Conservation (phyloP, 1,140 invertebrate genomes). For the Ylistrum balloti region DNA sequence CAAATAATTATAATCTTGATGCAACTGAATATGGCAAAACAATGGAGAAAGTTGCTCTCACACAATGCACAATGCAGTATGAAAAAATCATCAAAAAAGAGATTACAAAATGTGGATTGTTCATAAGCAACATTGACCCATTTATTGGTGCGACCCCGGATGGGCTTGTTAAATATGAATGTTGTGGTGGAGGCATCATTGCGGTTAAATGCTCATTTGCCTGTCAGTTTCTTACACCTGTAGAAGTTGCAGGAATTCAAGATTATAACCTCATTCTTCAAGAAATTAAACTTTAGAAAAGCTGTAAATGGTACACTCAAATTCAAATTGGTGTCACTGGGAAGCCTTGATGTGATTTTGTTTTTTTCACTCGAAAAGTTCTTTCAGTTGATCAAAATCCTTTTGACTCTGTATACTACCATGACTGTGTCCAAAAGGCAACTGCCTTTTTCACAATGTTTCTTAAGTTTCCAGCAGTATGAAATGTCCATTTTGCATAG, state of each 20-base stretch:
- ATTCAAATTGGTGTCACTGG: constrained; percentile 46
- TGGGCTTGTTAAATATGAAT: constrained; percentile 41
- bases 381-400: constrained; percentile 4
- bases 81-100: background rate
- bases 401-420: constrained; percentile 28
- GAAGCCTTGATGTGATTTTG: constrained; percentile 50
- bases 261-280: constrained; percentile 42
- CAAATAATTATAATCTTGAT: background rate
- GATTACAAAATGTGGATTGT: constrained; percentile 42
- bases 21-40: constrained; percentile 50
- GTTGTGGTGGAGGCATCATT: constrained; percentile 47
- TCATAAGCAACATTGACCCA: background rate
- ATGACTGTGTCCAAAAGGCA: constrained; percentile 11
- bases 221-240: constrained; percentile 44
- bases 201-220: constrained; percentile 46
- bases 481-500: background rate
- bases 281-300: constrained; percentile 24
- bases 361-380: constrained; percentile 46
- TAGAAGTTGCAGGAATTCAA: constrained; percentile 41
- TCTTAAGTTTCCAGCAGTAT: background rate
- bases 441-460: constrained; percentile 45
- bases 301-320: constrained; percentile 45
- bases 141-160: constrained; percentile 49
- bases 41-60: constrained; percentile 44
- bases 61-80: constrained; percentile 36